These are phyloP conservation scores for Erpornis zantholeuca DNA, from an alignment of 2,113 vertebrate species.

Conservation along the genomic window DNA sequence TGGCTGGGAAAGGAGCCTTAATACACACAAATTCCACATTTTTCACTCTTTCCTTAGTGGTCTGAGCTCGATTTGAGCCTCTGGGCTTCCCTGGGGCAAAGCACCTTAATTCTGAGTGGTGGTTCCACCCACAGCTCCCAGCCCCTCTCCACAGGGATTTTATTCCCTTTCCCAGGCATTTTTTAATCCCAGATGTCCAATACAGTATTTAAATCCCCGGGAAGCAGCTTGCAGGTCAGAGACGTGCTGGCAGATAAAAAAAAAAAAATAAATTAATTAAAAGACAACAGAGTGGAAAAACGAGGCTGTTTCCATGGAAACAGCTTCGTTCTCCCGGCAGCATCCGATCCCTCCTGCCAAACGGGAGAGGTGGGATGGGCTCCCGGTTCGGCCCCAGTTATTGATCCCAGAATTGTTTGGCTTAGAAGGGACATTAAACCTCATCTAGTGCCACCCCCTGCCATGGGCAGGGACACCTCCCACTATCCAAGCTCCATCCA, in stretches of 20 bases:
- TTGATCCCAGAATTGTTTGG: neutral
- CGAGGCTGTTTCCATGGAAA: constrained; percentile 59
- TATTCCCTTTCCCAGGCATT: neutral
- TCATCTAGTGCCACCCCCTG: neutral
- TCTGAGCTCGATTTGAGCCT: neutral
- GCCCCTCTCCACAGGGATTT: neutral
- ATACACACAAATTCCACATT: fast-evolving
- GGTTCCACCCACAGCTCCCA: neutral
- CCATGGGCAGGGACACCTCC: neutral
- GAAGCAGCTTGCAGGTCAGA: neutral
- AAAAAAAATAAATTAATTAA: neutral
- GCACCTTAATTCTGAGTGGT: neutral
- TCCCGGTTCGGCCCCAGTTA: fast-evolving
- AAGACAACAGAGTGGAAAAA: neutral
- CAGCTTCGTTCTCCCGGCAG: neutral
- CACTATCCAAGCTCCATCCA: fast-evolving
- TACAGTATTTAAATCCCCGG: fast-evolving
- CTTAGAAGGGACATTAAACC: fast-evolving
- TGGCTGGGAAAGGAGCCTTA: neutral
- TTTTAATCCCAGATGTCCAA: neutral
- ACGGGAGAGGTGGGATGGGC: neutral
- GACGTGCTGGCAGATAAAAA: neutral
- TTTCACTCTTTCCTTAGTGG: neutral
- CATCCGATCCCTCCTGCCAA: neutral
- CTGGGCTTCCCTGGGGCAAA: neutral